phyloP scores from a whole-genome alignment of 2,888 invertebrate species.

The Tuta absoluta region DNA sequence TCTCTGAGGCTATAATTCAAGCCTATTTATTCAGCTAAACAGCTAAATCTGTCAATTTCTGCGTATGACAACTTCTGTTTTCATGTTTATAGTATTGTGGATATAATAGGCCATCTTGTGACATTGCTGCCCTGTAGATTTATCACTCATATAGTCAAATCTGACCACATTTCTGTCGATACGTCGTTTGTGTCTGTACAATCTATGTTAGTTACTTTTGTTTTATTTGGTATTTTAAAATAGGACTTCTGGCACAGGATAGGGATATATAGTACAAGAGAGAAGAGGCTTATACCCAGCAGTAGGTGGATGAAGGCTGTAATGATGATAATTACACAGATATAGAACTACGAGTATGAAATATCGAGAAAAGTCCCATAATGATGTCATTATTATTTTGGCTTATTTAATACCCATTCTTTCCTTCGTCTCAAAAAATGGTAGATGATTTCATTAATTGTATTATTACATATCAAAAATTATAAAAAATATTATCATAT shows the following conservation, averaged over 20 bases:
- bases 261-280: too few species aligned
- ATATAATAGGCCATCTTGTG: neutral
- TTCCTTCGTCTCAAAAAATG: too few species aligned
- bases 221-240: neutral
- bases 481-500: neutral
- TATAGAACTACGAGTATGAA: too few species aligned
- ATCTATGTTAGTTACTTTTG: neutral
- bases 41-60: slow-evolving; percentile 11
- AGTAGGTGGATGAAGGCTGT: too few species aligned
- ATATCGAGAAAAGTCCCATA: too few species aligned
- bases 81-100: neutral
- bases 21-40: neutral
- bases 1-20: neutral
- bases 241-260: neutral
- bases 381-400: too few species aligned
- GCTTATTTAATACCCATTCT: too few species aligned
- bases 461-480: neutral
- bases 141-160: slow-evolving; percentile 12
- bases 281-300: too few species aligned
- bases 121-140: slow-evolving; percentile 23
- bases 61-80: neutral
- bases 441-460: too few species aligned
- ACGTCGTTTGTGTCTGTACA: neutral
- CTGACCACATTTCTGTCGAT: slow-evolving; percentile 36
- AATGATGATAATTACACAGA: too few species aligned